phyloP scores from a whole-genome alignment of 2,113 vertebrate species.

The Phylloscopus whistleri region DNA sequence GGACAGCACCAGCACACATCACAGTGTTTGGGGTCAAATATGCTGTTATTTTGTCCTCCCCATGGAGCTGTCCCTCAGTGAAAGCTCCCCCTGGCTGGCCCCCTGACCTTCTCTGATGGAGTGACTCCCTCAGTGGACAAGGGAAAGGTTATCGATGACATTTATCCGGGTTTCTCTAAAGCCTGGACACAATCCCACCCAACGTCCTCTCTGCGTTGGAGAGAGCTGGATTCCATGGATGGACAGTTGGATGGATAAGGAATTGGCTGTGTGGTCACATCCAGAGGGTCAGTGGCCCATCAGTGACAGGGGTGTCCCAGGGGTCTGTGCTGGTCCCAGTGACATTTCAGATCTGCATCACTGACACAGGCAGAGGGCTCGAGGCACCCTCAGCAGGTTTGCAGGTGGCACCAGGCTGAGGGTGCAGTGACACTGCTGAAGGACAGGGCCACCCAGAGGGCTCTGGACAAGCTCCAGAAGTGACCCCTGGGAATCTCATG shows the following conservation, averaged over 20 bases:
- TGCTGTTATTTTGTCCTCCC: not conserved
- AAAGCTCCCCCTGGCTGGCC: not conserved
- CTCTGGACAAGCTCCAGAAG: not conserved
- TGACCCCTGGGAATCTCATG: not conserved
- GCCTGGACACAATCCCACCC: not conserved
- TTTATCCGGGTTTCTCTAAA: not conserved
- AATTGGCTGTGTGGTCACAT: not conserved
- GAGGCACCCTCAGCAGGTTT: not conserved
- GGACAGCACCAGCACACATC: not conserved
- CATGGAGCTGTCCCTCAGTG: not conserved
- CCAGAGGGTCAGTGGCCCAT: not conserved
- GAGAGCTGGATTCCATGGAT: not conserved
- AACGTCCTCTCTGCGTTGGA: not conserved
- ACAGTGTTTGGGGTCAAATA: not conserved
- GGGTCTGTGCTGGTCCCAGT: not conserved
- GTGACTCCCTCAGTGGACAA: not conserved
- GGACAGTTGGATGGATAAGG: not conserved
- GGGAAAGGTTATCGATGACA: not conserved
- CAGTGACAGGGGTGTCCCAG: not conserved
- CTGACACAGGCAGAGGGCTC: not conserved
- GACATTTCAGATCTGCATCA: rapidly evolving
- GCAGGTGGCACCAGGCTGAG: not conserved
- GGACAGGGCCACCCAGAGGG: not conserved
- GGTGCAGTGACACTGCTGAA: not conserved
- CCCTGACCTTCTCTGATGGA: not conserved